Base-by-base conservation (phyloP, 2,888 invertebrate species). In the Melanotus villosus region DNA sequence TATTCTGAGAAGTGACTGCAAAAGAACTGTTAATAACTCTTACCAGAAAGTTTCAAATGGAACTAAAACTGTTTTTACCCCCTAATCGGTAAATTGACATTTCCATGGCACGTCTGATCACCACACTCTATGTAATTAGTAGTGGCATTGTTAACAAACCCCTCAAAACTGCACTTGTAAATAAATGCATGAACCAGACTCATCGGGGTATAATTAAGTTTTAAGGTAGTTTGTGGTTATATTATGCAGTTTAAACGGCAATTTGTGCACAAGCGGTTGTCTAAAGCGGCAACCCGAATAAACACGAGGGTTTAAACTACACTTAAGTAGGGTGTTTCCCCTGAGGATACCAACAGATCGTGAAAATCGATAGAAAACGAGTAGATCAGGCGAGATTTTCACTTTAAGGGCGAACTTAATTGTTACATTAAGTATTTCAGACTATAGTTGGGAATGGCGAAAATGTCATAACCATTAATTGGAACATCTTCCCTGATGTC, bases 201-300 rank as follows among this genome's bases (percentile, higher is more conserved):
- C n/a, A n/a, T n/a, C n/a, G n/a, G n/a, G n/a, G n/a, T n/a, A n/a
- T n/a, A n/a, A n/a, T 41, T 41, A 16, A 41, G 41, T 16, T 9
- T 1, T 12, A 16, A 1, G 41, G 6, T 9, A 41, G 3, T 41
- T 14, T 41, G 12, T 1, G 41, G 41, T 41, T 16, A 18, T 41
- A 16, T 9, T 14, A 16, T 7, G 6, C 9, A 16, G 41, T 41
- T 41, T 16, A 14, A 16, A 12, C 3, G 21, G 23, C 23, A 23
- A 23, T 47, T 47, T 47, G 47, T 5, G 23, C 23, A 10, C 47
- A 47, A 47, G 23, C 47, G 23, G 21, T 47, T 47, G 12, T 23
- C 6, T n/a, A 23, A 12, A 19, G 47, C 12, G 23, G 47, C 23
- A 26, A 26, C 23, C 6, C 12, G 4, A 47, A 47, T 19, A 47